Base-by-base conservation (phyloP, 2,113 vertebrate genomes). In the Drymodes brunneopygia region DNA sequence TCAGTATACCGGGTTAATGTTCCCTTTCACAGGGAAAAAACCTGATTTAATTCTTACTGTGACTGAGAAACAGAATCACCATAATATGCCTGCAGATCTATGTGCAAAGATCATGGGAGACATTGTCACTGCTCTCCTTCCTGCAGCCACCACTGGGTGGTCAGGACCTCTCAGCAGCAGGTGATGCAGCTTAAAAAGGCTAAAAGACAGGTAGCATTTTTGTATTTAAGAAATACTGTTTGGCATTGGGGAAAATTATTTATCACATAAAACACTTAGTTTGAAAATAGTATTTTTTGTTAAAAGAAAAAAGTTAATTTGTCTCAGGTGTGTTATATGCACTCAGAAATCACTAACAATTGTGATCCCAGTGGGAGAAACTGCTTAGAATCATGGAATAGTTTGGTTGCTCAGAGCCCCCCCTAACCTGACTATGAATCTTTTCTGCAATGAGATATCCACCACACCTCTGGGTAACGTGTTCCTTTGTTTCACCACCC, bases 261-360 rank as follows among this genome's bases (percentile, higher is more conserved):
- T 82, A 20, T 33, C 47, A 70, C 1, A 7, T 29, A 71, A 88
- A 88, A 85, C 12, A 1, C 10, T 74, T 66, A 53, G 9, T 57
- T 70, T 56, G 38, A 74, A 64, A 88, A 58, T 5, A 84, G 28
- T 5, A 5, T 24, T 50, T 84, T 45, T 44, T 71, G 8, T 38
- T 61, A 25, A 60, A 79, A 69, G 10, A 42, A 56, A 65, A 24
- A 50, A 4, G 1, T 27, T 75, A 22, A 28, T 31, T 91, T 78
- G 25, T 58, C n/a, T 58, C n/a, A 61, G 14, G 8, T 58, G 17
- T 42, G n/a, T 40, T 70, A 29, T 5, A 62, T 0, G 0, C 33
- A 31, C 27, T 88, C 42, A 79, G n/a, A 71, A 48, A 28, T 73
- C 3, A 3, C 23, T 17, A 42, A 11, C 16, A 47, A 23, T 15